phyloP scores from a whole-genome alignment of 2,113 vertebrate genomes.

The Gadus macrocephalus region DNA sequence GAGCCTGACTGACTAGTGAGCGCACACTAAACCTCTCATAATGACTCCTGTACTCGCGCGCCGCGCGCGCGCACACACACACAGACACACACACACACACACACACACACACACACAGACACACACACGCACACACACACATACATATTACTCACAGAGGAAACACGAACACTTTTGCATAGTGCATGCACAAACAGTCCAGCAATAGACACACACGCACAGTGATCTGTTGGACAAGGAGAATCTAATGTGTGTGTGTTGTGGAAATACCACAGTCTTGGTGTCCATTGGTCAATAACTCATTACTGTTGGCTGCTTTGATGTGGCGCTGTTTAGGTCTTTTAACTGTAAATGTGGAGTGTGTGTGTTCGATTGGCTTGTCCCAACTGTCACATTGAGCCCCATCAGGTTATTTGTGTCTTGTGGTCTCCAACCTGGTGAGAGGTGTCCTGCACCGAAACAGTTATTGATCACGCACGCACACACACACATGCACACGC shows the following conservation, averaged over 20 bases:
- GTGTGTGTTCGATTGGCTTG: constrained; percentile 7
- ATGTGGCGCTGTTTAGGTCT: constrained; percentile 53
- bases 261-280: not conserved
- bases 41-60: constrained; percentile 64
- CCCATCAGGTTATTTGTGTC: constrained; percentile 62
- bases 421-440: constrained; percentile 59
- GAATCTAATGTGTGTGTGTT: no score
- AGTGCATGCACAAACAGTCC: no score
- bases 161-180: no score
- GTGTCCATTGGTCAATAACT: constrained; percentile 51
- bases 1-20: constrained; percentile 64
- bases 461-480: constrained; percentile 58
- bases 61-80: no score
- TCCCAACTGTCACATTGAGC: constrained; percentile 47
- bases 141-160: not conserved
- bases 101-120: constrained; percentile 12
- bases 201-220: no score
- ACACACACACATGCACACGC: constrained; percentile 41
- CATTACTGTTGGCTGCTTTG: constrained; percentile 51
- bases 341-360: constrained; percentile 26
- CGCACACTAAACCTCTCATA: constrained; percentile 68
- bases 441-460: constrained; percentile 61
- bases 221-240: no score
- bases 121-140: not conserved
- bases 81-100: constrained; percentile 12